phyloP scores from a whole-genome alignment of 2,888 invertebrate genomes.

The Dynastes maya region DNA sequence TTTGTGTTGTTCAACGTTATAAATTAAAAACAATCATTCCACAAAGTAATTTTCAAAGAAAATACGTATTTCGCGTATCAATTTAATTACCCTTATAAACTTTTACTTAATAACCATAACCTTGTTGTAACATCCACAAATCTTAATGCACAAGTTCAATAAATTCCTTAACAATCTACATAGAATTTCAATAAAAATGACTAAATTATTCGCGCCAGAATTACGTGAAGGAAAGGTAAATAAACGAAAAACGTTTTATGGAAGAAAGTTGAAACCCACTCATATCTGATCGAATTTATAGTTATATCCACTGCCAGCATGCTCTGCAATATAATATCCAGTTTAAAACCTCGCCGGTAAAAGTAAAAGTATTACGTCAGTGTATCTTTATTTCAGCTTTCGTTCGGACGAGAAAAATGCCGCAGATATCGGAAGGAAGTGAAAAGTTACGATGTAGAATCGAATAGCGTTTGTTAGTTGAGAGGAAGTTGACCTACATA shows the following conservation, averaged over 20 bases:
- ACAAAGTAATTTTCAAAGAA: too few relatives aligned
- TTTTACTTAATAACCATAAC: too few relatives aligned
- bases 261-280: slow-evolving; percentile 5
- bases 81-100: too few relatives aligned
- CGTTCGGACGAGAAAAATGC: background rate
- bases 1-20: too few relatives aligned
- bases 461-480: background rate
- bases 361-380: slow-evolving; percentile 21
- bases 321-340: background rate
- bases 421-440: slow-evolving; percentile 3
- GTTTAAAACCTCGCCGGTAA: slow-evolving; percentile 13
- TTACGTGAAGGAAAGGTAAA: background rate
- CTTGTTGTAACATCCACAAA: too few relatives aligned
- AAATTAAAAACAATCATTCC: too few relatives aligned
- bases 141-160: too few relatives aligned
- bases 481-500: background rate
- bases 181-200: too few relatives aligned
- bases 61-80: too few relatives aligned
- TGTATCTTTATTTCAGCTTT: slow-evolving; percentile 8
- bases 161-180: too few relatives aligned
- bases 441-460: background rate
- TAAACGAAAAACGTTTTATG: background rate
- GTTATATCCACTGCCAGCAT: background rate
- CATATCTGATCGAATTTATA: background rate
- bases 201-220: too few relatives aligned